Percentiles rank a stretch among this genome's conserved stretches.
Evolutionary conservation across 1,140 invertebrate genomes (phyloP).

Genomic region (Rhysida immarginata): DNA sequence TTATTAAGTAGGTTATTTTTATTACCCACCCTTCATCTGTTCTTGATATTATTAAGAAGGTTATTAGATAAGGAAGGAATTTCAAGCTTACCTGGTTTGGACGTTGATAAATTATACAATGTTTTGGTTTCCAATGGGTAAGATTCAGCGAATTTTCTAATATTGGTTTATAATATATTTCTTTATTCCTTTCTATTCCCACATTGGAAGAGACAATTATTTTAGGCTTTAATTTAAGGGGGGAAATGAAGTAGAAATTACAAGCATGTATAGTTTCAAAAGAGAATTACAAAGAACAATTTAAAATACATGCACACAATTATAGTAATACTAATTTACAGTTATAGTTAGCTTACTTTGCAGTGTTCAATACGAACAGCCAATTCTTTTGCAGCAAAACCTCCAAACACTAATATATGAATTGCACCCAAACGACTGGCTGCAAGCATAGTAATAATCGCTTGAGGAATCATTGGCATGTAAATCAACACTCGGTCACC

Average conservation of each 20-base stretch:
- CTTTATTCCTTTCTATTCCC: constrained; percentile 69
- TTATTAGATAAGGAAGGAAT: too few relatives aligned
- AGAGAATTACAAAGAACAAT: too few relatives aligned
- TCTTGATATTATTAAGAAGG: too few relatives aligned
- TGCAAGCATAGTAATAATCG: constrained; percentile 69
- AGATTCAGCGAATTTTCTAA: constrained; percentile 65
- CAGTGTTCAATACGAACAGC: constrained; percentile 71
- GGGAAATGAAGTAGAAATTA: too few relatives aligned
- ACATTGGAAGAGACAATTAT: constrained; percentile 77
- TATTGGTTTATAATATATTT: constrained; percentile 76
- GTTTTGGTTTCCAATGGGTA: constrained; percentile 45
- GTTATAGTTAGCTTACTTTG: constrained; percentile 33
- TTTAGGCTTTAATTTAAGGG: constrained; percentile 57
- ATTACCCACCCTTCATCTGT: too few relatives aligned
- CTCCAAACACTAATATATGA: constrained; percentile 77
- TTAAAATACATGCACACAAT: constrained; percentile 83
- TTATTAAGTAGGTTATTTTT: too few relatives aligned
- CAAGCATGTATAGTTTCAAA: too few relatives aligned
- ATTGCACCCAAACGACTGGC: constrained; percentile 63
- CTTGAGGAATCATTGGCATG: constrained; percentile 80
- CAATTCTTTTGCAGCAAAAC: constrained; percentile 73
- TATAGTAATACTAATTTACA: constrained; percentile 72
- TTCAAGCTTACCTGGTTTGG: constrained; percentile 40
- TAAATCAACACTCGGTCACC: constrained; percentile 73
- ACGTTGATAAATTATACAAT: constrained; percentile 66